A percentile compares a stretch with the other conserved stretches of the same genome.
These are phyloP conservation scores for Pycnomerus fuliginosus DNA, from an alignment of 2,888 invertebrate species.

Conservation along the genomic window DNA sequence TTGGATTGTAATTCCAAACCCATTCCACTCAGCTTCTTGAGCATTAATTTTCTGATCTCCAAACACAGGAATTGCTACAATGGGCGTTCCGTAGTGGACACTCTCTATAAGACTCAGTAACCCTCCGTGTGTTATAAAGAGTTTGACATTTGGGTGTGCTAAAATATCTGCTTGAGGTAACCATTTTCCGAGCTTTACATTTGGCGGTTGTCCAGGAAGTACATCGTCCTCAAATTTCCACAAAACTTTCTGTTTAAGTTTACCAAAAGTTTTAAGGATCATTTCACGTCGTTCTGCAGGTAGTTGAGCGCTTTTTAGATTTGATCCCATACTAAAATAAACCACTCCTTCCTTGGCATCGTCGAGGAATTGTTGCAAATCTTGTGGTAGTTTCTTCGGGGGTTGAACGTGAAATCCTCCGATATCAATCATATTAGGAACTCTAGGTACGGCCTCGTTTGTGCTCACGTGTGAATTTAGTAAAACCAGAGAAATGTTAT, in stretches of 20 bases:
- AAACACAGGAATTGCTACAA: constrained; percentile 56
- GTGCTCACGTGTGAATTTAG: constrained; percentile 55
- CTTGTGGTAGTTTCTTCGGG: constrained; percentile 33
- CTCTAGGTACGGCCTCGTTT: constrained; percentile 53
- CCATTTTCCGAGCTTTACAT: constrained; percentile 51
- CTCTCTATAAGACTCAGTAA: constrained; percentile 55
- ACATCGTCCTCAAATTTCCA: constrained; percentile 58
- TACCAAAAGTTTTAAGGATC: constrained; percentile 58
- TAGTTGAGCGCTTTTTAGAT: constrained; percentile 18
- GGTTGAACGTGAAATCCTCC: constrained; percentile 56
- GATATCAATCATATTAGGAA: constrained; percentile 59
- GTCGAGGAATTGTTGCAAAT: constrained; percentile 41
- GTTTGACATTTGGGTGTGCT: constrained; percentile 53
- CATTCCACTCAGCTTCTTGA: constrained; percentile 48
- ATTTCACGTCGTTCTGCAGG: constrained; percentile 50
- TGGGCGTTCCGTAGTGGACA: constrained; percentile 53
- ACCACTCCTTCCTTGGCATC: constrained; percentile 52
- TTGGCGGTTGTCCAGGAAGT: constrained; percentile 44
- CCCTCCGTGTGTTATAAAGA: constrained; percentile 56
- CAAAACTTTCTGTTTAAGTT: constrained; percentile 60
- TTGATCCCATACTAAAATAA: constrained; percentile 54
- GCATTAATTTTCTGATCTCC: constrained; percentile 58
- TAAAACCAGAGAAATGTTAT: constrained; percentile 39
- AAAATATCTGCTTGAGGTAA: constrained; percentile 48
- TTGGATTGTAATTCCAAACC: constrained; percentile 43